Evolutionary conservation across 2,888 invertebrate species (phyloP).

Genomic region (Idaea dimidiata): DNA sequence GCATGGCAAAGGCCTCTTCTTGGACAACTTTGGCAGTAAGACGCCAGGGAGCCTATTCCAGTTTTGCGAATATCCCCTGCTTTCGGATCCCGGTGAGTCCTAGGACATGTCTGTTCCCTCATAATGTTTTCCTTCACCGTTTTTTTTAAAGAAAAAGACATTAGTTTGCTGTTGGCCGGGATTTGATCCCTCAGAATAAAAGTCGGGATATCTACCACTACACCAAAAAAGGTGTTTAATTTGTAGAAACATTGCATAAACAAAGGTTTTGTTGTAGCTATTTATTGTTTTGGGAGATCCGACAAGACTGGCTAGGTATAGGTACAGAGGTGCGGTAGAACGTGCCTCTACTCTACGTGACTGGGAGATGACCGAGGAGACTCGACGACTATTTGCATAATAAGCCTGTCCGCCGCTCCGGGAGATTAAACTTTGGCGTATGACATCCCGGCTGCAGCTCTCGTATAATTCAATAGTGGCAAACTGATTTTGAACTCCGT

Average conservation of each 20-base stretch:
- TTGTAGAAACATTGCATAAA: constrained; percentile 12
- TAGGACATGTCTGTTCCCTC: no score
- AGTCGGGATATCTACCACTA: no score
- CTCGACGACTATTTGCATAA: constrained; percentile 72
- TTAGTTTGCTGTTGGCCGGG: no score
- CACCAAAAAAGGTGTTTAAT: constrained; percentile 49
- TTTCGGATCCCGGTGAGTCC: no score
- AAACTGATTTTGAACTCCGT: constrained; percentile 72
- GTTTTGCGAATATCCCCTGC: no score
- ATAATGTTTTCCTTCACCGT: no score
- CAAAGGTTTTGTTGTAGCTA: constrained; percentile 19
- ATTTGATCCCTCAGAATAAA: no score
- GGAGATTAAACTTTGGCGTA: constrained; percentile 77
- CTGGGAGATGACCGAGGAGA: constrained; percentile 64
- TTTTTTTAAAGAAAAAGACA: no score
- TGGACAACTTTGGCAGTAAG: no score
- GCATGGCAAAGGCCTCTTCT: no score
- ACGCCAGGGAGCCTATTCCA: no score
- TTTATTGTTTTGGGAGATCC: constrained; percentile 23
- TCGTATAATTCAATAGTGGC: constrained; percentile 78
- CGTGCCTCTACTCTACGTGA: constrained; percentile 51
- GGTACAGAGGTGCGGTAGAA: constrained; percentile 24
- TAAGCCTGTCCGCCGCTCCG: constrained; percentile 71
- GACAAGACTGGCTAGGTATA: constrained; percentile 23
- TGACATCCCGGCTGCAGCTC: constrained; percentile 71